Evolutionary conservation across 2,113 vertebrate species (phyloP), one percentile per base, ranked within the genome.

Genomic region (Takifugu flavidus): DNA sequence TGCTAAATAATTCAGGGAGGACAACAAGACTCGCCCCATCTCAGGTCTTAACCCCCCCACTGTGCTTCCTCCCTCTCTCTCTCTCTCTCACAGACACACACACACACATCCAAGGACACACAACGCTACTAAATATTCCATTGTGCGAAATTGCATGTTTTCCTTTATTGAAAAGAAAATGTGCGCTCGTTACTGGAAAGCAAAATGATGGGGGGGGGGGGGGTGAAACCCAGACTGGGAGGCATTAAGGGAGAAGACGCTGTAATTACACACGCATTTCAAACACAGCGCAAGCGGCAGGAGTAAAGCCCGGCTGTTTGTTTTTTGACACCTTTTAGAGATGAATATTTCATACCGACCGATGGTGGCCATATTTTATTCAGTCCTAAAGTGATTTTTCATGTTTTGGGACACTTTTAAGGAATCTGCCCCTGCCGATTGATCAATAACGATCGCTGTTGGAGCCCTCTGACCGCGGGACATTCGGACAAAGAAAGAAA

Each of bases 1-100:
- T 70, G 51, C 74, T 88, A 86, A 87, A 87, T 87, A 79, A 88
- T 87, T 82, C 80, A 87, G 59, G 61, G 62, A 86, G 67, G 82
- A 86, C 84, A 85, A 85, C 76, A 74, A 70, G 70, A 76, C 68
- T 70, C 72, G 49, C 61, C 76, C 78, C 65, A 69, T 80, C 79
- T 75, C 72, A 75, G 80, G 85, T 82, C 81, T 72, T 80, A 73
- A 78, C 78, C 79, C 69, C 20, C 83, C 78, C 26, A 61, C 75
- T 67, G 81, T 47, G 74, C 56, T 53, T 79, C 67, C 74, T 61
- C 58, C 8, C 60, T 53, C 52, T 12, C 26, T 4, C 57, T 7
- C 49, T 20, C 63, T 34, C 50, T 57, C 62, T 55, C 62, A 56
- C 58, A 62, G 53, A 57, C 59, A 51, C 43, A 39, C 46, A 45